Evolutionary conservation across 2,113 vertebrate genomes (phyloP).

Genomic region (Eulemur macaco): DNA sequence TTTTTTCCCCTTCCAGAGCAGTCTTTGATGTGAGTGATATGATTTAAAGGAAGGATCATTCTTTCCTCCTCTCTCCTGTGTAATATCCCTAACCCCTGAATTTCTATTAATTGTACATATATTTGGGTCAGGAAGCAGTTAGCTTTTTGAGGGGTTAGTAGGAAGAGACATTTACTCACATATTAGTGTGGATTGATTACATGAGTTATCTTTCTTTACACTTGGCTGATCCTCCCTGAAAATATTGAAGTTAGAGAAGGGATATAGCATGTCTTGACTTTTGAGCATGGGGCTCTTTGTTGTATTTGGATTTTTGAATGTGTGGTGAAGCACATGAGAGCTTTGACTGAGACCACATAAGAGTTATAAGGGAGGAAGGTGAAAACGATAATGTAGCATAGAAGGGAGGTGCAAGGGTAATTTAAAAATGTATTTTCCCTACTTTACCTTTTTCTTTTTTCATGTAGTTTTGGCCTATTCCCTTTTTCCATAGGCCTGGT

Average conservation of each 20-base stretch:
- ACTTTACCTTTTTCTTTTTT: not conserved
- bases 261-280: not conserved
- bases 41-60: conserved; percentile 25
- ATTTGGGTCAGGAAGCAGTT: conserved; percentile 17
- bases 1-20: not conserved
- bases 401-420: not conserved
- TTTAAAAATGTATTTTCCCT: not conserved
- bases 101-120: not conserved
- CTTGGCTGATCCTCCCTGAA: not conserved
- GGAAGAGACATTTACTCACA: conserved; percentile 1
- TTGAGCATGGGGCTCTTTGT: not conserved
- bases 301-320: not conserved
- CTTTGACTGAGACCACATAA: not conserved
- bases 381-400: not conserved
- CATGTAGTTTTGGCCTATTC: not conserved
- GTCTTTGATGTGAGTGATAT: not conserved
- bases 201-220: conserved; percentile 4
- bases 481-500: not conserved
- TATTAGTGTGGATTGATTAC: not conserved
- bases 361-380: not conserved
- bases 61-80: not conserved
- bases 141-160: not conserved
- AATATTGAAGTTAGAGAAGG: not conserved
- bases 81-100: not conserved
- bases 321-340: not conserved